Evolutionary conservation across 64 coral and sea anemone species (phyloP).

Genomic region (Astreopora myriophthalma): DNA sequence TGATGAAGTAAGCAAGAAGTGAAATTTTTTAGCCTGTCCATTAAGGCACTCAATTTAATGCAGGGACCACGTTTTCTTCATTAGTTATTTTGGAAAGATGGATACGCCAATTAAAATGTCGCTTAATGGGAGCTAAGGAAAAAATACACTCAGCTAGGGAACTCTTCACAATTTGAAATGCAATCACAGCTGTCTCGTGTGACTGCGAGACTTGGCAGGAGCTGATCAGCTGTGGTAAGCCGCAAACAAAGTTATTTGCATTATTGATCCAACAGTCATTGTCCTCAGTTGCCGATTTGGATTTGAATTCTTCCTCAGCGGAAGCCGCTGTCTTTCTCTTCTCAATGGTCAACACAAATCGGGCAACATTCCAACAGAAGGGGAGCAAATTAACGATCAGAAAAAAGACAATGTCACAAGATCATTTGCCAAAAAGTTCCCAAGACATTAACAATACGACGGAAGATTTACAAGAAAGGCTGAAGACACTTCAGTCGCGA

Average conservation of each 20-base stretch:
- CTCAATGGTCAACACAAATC: slow-evolving; percentile 7
- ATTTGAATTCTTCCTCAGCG: background rate
- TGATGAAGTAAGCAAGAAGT: too few relatives aligned
- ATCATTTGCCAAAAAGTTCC: background rate
- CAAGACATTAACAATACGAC: background rate
- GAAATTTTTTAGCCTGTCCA: too few relatives aligned
- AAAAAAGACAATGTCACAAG: background rate
- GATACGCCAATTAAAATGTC: too few relatives aligned
- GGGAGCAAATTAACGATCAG: background rate
- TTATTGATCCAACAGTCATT: background rate
- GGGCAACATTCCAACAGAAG: background rate
- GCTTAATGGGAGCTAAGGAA: too few relatives aligned
- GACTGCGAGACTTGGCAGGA: too few relatives aligned
- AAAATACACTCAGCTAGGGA: too few relatives aligned
- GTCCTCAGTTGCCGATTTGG: background rate
- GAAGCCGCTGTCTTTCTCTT: background rate
- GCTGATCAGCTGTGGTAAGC: background rate
- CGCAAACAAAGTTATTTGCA: slow-evolving; percentile 6
- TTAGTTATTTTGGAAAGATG: too few relatives aligned
- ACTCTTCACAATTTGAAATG: too few relatives aligned
- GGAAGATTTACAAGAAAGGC: background rate
- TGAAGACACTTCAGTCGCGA: background rate
- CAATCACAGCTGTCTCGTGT: background rate
- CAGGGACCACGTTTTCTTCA: too few relatives aligned
- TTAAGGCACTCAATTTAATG: too few relatives aligned